Conservation (phyloP, 1,140 invertebrate species). For the Agraylea sexmaculata region DNA sequence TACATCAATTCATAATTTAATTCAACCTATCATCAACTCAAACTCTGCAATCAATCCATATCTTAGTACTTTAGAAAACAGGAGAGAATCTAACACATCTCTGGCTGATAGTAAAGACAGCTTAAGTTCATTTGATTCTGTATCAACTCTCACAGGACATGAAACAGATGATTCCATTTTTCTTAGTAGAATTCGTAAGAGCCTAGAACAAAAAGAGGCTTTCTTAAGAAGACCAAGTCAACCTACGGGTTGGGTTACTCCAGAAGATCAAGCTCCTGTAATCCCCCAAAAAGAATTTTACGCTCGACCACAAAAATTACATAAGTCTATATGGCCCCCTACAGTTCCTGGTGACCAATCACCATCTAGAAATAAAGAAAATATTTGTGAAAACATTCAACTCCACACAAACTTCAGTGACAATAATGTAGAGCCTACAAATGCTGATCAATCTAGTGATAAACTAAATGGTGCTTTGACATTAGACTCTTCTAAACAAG, state of each 20-base stretch:
- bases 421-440: conserved; percentile 13
- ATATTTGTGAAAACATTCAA: conserved; percentile 15
- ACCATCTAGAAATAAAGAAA: conserved; percentile 17
- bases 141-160: conserved; percentile 50
- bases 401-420: conserved; percentile 6
- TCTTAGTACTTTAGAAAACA: conserved; percentile 16
- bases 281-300: conserved; percentile 61
- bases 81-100: conserved; percentile 46
- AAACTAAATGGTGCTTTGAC: conserved; percentile 14
- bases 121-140: conserved; percentile 50
- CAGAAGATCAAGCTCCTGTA: conserved; percentile 28
- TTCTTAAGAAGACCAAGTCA: conserved; percentile 64
- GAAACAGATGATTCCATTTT: conserved; percentile 55
- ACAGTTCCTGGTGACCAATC: conserved; percentile 27
- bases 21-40: conserved; percentile 7
- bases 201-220: conserved; percentile 77
- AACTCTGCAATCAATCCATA: conserved; percentile 14
- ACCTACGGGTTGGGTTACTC: conserved; percentile 46
- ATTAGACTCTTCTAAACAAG: conserved; percentile 18
- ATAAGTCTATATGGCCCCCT: conserved; percentile 62
- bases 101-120: conserved; percentile 51
- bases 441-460: conserved; percentile 17
- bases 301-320: conserved; percentile 60
- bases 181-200: conserved; percentile 62
- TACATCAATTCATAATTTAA: conserved; percentile 7